These are phyloP conservation scores for Melanotaenia boesemani DNA, from an alignment of 2,797 vertebrate genomes.

Conservation along the genomic window DNA sequence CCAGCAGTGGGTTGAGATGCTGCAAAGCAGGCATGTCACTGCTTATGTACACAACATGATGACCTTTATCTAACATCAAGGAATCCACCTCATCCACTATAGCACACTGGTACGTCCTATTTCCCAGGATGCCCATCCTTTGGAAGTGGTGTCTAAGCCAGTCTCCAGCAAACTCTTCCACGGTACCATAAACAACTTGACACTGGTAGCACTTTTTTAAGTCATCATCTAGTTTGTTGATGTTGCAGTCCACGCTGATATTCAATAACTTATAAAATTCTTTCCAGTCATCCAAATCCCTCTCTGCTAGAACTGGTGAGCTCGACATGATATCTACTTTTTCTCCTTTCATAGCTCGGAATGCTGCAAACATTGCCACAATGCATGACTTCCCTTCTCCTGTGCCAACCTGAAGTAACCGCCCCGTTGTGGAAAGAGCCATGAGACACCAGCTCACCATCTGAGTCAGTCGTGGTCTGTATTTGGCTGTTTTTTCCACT, in stretches of 20 bases:
- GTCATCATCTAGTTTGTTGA: not conserved
- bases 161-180: slow-evolving; percentile 55
- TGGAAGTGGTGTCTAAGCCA: slow-evolving; percentile 51
- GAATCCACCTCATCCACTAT: slow-evolving; percentile 79
- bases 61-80: too few species aligned
- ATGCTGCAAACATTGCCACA: slow-evolving; percentile 79
- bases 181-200: slow-evolving; percentile 74
- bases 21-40: too few species aligned
- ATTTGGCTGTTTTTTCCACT: slow-evolving; percentile 3
- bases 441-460: slow-evolving; percentile 78
- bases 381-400: slow-evolving; percentile 79
- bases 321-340: slow-evolving; percentile 71
- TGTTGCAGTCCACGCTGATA: slow-evolving; percentile 53
- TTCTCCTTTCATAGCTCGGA: slow-evolving; percentile 35
- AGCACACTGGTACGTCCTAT: slow-evolving; percentile 63
- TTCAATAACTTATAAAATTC: rapidly evolving
- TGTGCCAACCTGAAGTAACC: slow-evolving; percentile 70
- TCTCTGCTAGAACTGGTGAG: slow-evolving; percentile 67
- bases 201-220: slow-evolving; percentile 46
- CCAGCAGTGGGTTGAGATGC: slow-evolving; percentile 60
- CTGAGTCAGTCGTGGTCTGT: slow-evolving; percentile 65
- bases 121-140: slow-evolving; percentile 37
- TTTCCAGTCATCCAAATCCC: slow-evolving; percentile 29
- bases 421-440: slow-evolving; percentile 61
- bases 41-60: too few species aligned